Percentiles rank a stretch among this genome's conserved stretches.
Evolutionary conservation across 37 sponge, comb jelly and placozoan species (phyloP).

Genomic region (Theonella swinhoei): DNA sequence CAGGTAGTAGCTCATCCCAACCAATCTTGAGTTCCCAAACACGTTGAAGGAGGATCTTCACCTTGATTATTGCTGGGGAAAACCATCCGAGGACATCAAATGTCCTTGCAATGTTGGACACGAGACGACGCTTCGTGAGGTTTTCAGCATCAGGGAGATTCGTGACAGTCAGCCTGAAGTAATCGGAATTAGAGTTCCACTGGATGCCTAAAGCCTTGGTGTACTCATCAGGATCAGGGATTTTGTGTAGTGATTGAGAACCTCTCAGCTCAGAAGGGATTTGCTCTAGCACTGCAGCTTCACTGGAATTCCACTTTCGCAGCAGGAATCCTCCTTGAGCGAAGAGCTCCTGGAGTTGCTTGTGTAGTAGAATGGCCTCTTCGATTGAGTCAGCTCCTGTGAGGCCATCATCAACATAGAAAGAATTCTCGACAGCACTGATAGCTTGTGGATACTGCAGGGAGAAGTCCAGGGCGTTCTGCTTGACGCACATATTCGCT

Average conservation of each 20-base stretch:
- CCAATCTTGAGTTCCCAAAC: conserved; percentile 28
- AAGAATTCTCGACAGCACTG: conserved; percentile 6
- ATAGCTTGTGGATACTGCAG: conserved; percentile 8
- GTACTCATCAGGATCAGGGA: conserved; percentile 1
- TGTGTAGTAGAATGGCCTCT: background rate
- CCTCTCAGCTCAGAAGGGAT: conserved; percentile 17
- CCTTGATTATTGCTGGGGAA: conserved; percentile 11
- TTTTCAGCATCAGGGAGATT: background rate
- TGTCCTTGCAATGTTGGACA: background rate
- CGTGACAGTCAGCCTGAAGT: conserved; percentile 23
- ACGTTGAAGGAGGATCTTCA: conserved; percentile 25
- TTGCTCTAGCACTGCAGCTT: background rate
- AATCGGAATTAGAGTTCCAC: conserved; percentile 19
- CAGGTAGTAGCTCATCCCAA: conserved; percentile 36
- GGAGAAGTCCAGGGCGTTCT: conserved; percentile 6
- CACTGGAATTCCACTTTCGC: conserved; percentile 32
- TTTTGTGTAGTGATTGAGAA: background rate
- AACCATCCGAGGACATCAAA: conserved; percentile 16
- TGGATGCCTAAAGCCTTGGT: conserved; percentile 33
- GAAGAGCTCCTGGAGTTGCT: conserved; percentile 15
- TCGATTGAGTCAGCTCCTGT: conserved; percentile 18
- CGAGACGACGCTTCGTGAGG: conserved; percentile 4
- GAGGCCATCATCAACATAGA: conserved; percentile 9
- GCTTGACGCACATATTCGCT: conserved; percentile 6
- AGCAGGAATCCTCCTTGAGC: conserved; percentile 2